These are phyloP conservation scores for Macaria liturata DNA, from an alignment of 2,888 invertebrate genomes.

Conservation along the genomic window DNA sequence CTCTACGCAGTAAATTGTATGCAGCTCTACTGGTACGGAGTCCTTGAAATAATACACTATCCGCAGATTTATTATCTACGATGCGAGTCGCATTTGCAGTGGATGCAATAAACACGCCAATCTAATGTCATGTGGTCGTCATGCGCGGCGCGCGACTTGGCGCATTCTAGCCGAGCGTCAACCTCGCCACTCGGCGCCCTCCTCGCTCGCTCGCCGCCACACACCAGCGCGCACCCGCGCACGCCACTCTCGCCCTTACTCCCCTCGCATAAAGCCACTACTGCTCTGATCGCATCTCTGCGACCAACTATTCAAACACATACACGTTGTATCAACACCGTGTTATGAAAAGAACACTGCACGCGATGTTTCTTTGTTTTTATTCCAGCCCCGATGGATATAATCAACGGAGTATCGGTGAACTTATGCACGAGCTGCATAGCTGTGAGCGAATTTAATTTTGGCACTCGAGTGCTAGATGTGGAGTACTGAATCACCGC, in stretches of 20 bases:
- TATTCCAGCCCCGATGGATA: constrained; percentile 11
- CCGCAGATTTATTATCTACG: constrained; percentile 37
- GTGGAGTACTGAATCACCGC: constrained; percentile 53
- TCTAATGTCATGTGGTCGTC: constrained; percentile 57
- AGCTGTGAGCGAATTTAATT: background rate
- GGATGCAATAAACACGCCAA: constrained; percentile 65
- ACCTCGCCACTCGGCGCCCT: constrained; percentile 56
- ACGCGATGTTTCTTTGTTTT: constrained; percentile 30
- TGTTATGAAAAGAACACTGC: constrained; percentile 34
- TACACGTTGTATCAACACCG: constrained; percentile 14
- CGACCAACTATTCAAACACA: constrained; percentile 29
- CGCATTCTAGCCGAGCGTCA: constrained; percentile 77
- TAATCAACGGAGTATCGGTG: constrained; percentile 11
- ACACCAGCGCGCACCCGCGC: constrained; percentile 41
- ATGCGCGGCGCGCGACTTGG: constrained; percentile 59
- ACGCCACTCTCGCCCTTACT: constrained; percentile 43
- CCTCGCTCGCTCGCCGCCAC: constrained; percentile 47
- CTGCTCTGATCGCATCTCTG: constrained; percentile 38
- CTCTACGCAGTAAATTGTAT: background rate
- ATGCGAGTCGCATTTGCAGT: constrained; percentile 35
- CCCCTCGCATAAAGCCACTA: constrained; percentile 50
- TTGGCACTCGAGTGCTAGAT: background rate
- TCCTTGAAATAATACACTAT: constrained; percentile 33
- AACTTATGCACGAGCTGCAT: constrained; percentile 2
- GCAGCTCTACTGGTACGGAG: background rate